Evolutionary conservation across 2,113 vertebrate genomes (phyloP).

Genomic region (Danio rerio): DNA sequence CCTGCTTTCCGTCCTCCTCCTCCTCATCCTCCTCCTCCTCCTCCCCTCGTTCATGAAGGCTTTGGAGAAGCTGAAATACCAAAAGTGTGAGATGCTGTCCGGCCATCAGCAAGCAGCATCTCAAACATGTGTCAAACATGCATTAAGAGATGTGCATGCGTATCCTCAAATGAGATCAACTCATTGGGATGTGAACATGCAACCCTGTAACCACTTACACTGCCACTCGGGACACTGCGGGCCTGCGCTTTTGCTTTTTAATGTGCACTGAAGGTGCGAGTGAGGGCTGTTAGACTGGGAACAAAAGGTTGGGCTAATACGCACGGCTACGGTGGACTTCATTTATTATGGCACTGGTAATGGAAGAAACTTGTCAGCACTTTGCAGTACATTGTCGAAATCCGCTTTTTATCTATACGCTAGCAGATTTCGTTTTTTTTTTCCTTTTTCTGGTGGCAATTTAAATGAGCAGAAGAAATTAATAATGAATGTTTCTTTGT

Average conservation of each 20-base stretch:
- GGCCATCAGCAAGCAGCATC: not conserved
- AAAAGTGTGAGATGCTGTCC: not conserved
- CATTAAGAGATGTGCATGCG: not conserved
- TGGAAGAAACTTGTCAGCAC: slow-evolving; percentile 52
- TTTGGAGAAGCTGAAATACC: slow-evolving; percentile 11
- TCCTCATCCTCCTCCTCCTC: slow-evolving; percentile 19
- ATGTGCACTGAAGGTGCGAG: slow-evolving; percentile 29
- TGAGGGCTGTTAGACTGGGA: slow-evolving; percentile 6
- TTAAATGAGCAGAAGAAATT: slow-evolving; percentile 46
- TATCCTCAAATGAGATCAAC: not conserved
- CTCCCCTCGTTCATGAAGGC: not conserved
- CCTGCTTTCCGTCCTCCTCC: slow-evolving; percentile 21
- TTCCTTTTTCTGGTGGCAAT: slow-evolving; percentile 14
- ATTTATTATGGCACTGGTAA: slow-evolving; percentile 39
- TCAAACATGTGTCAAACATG: slow-evolving; percentile 38
- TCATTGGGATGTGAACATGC: not conserved
- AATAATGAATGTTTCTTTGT: slow-evolving; percentile 56
- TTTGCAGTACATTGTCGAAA: slow-evolving; percentile 51
- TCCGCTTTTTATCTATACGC: slow-evolving; percentile 43
- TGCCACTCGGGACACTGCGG: not conserved
- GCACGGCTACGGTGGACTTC: slow-evolving; percentile 9
- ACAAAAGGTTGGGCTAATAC: slow-evolving; percentile 28
- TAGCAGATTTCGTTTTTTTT: slow-evolving; percentile 3
- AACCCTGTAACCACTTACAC: not conserved
- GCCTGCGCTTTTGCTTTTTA: slow-evolving; percentile 8